Conservation (phyloP, 2,888 invertebrate species). For the Ametastegia equiseti region DNA sequence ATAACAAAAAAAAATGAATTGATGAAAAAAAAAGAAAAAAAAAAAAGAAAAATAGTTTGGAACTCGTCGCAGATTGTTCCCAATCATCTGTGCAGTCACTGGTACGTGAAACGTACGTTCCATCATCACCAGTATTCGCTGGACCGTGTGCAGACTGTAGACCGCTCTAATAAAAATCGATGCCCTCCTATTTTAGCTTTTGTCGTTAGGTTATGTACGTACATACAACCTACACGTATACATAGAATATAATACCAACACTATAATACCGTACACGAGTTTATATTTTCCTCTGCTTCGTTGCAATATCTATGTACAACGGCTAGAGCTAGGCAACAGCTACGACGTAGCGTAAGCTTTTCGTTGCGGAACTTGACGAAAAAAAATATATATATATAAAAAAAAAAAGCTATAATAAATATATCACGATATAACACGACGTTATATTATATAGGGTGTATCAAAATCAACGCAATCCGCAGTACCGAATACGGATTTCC, state of each 20-base stretch:
- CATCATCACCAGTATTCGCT: conserved; percentile 35
- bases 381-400: too few species aligned
- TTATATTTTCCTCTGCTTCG: neutral
- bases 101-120: conserved; percentile 32
- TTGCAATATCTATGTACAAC: neutral
- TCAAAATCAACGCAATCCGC: too few species aligned
- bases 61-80: conserved; percentile 23
- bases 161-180: conserved; percentile 24
- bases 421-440: too few species aligned
- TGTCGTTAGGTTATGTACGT: neutral
- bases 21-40: neutral
- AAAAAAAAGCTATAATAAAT: too few species aligned
- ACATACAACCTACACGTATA: neutral
- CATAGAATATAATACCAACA: neutral
- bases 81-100: conserved; percentile 37
- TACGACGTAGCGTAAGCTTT: neutral
- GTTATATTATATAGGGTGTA: too few species aligned
- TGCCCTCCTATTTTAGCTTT: conserved; percentile 24
- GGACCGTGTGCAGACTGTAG: conserved; percentile 22
- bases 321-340: neutral
- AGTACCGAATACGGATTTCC: too few species aligned
- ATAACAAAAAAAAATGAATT: neutral
- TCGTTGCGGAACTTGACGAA: too few species aligned
- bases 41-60: neutral
- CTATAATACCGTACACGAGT: neutral